Evolutionary conservation across 1,140 invertebrate genomes (phyloP).

Genomic region (Drosophila bipectinata): DNA sequence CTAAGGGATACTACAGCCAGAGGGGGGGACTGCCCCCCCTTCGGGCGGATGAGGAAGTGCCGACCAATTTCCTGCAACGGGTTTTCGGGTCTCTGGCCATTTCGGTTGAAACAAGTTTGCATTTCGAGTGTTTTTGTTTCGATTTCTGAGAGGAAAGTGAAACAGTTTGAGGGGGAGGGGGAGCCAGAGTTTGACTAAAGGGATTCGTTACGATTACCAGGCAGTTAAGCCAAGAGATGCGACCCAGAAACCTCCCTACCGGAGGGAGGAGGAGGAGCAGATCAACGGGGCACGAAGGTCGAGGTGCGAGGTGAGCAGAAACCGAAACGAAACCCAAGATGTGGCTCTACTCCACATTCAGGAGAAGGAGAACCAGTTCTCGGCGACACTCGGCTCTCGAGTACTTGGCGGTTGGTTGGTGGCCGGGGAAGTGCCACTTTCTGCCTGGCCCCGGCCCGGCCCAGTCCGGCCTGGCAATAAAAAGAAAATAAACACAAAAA

Average conservation of each 20-base stretch:
- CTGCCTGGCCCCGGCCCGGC: constrained; percentile 6
- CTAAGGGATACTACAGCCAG: background rate
- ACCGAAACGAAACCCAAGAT: constrained; percentile 18
- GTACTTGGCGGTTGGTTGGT: constrained; percentile 4
- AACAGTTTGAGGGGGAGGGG: background rate
- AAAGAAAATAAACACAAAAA: constrained; percentile 54
- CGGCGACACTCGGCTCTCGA: constrained; percentile 1
- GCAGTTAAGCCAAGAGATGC: too few relatives aligned
- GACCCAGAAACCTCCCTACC: too few relatives aligned
- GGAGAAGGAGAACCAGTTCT: constrained; percentile 41
- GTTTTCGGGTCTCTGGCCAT: background rate
- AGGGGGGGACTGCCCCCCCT: background rate
- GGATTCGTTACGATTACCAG: too few relatives aligned
- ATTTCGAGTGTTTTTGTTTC: constrained; percentile 16
- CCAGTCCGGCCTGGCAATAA: constrained; percentile 22
- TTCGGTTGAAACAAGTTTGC: constrained; percentile 12
- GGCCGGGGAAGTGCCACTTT: constrained; percentile 39
- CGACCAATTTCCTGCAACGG: background rate
- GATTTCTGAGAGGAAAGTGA: background rate
- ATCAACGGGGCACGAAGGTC: constrained; percentile 29
- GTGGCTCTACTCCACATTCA: constrained; percentile 22
- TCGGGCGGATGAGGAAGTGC: background rate
- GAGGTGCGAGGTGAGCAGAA: constrained; percentile 15
- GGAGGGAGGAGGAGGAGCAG: background rate
- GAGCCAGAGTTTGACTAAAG: too few relatives aligned